Conservation (phyloP, 2,797 vertebrate genomes). For the Poecilia picta region DNA sequence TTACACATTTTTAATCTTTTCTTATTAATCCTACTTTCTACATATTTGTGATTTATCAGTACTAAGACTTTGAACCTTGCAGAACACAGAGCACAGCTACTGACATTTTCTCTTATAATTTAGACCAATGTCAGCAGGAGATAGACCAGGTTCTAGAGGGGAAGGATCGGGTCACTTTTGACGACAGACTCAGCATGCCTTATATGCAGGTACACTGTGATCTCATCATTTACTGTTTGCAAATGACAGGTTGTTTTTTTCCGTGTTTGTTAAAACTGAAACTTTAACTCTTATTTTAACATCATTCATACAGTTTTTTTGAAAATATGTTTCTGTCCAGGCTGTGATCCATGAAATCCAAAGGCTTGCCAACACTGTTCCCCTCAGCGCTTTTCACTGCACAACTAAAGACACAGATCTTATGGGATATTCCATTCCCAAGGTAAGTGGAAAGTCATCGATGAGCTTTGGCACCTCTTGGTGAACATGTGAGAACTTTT, state of each 20-base stretch:
- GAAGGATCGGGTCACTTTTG: slow-evolving; percentile 54
- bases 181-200: slow-evolving; percentile 72
- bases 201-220: slow-evolving; percentile 63
- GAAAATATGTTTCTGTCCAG: slow-evolving; percentile 35
- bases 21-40: neutral
- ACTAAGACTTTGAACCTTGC: neutral
- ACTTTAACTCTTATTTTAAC: too few species aligned
- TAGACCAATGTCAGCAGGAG: slow-evolving; percentile 75
- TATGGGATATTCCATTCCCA: slow-evolving; percentile 81
- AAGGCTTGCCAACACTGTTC: slow-evolving; percentile 74
- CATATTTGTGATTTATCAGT: neutral
- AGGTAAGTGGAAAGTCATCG: slow-evolving; percentile 51
- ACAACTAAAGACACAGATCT: slow-evolving; percentile 79
- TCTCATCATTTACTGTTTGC: too few species aligned
- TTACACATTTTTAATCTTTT: too few species aligned
- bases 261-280: too few species aligned
- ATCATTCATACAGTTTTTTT: too few species aligned
- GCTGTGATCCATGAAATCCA: slow-evolving; percentile 82
- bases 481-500: neutral
- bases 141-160: slow-evolving; percentile 70
- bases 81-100: neutral
- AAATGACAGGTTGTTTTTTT: too few species aligned
- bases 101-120: neutral
- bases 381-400: slow-evolving; percentile 77
- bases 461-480: neutral